phyloP scores from a whole-genome alignment of 2,113 vertebrate genomes.

The Colistium nudipinnis region DNA sequence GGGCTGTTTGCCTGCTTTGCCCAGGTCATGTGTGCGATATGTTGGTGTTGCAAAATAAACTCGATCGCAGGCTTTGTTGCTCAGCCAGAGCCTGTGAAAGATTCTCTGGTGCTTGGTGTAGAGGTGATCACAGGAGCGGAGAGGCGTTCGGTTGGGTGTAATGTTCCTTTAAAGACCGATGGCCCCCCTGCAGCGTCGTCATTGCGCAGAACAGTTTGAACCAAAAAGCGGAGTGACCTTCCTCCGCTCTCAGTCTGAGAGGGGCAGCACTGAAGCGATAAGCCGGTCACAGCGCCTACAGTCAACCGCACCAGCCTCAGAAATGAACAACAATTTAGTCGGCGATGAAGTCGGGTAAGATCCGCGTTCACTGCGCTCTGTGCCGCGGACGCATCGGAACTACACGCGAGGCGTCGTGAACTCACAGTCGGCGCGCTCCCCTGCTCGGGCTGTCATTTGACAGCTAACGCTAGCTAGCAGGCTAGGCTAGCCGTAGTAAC shows the following conservation, averaged over 20 bases:
- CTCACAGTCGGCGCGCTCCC: conserved; percentile 24
- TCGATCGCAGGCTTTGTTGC: no score
- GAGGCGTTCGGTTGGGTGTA: conserved; percentile 21
- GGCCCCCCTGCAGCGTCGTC: conserved; percentile 82
- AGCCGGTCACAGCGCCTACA: conserved; percentile 67
- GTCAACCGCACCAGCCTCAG: conserved; percentile 78
- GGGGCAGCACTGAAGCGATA: conserved; percentile 73
- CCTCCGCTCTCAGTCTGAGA: conserved; percentile 81
- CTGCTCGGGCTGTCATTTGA: conserved; percentile 59
- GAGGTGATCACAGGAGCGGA: neutral
- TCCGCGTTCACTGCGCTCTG: neutral
- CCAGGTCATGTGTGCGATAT: neutral
- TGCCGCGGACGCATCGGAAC: no score
- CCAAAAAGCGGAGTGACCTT: conserved; percentile 88
- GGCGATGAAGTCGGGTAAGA: conserved; percentile 96
- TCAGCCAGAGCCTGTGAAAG: no score
- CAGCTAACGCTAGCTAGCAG: conserved; percentile 64
- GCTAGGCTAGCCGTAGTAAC: conserved; percentile 68
- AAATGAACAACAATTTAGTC: conserved; percentile 92
- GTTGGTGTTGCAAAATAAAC: neutral
- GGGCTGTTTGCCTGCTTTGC: neutral
- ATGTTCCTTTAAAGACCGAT: conserved; percentile 73
- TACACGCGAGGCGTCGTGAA: neutral
- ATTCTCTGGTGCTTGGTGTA: no score
- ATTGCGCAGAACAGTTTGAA: conserved; percentile 89